phyloP scores from a whole-genome alignment of 2,113 vertebrate species.

The Chitala chitala region DNA sequence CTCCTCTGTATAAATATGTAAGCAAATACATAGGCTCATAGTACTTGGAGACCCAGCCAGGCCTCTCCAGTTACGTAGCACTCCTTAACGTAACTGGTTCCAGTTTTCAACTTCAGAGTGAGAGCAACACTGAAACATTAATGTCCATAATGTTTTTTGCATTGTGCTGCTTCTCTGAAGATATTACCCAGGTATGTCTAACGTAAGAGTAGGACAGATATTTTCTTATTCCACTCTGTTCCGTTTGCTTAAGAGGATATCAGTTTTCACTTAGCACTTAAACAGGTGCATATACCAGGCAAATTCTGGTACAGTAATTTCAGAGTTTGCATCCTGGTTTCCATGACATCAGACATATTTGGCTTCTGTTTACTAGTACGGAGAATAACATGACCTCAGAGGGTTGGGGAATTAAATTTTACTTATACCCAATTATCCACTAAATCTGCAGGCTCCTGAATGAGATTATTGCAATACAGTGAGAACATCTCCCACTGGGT shows the following conservation, averaged over 20 bases:
- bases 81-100: too few relatives aligned
- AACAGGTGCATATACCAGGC: background rate
- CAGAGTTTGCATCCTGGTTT: background rate
- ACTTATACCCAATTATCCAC: constrained; percentile 71
- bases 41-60: too few relatives aligned
- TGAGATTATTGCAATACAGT: constrained; percentile 69
- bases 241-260: background rate
- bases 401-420: constrained; percentile 64
- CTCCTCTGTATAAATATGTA: constrained; percentile 36
- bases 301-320: background rate
- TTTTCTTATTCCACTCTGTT: background rate
- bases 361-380: constrained; percentile 48
- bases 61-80: too few relatives aligned
- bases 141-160: too few relatives aligned
- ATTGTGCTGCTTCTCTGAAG: background rate
- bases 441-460: constrained; percentile 70
- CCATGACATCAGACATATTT: constrained; percentile 30
- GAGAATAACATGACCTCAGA: constrained; percentile 51
- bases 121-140: too few relatives aligned
- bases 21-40: constrained; percentile 33
- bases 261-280: background rate
- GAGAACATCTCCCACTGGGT: constrained; percentile 69
- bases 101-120: too few relatives aligned
- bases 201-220: background rate
- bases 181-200: background rate